Evolutionary conservation across 30 jellyfish, hydroid and myxozoan species (phyloP).

Genomic region (Cassiopea andromeda): DNA sequence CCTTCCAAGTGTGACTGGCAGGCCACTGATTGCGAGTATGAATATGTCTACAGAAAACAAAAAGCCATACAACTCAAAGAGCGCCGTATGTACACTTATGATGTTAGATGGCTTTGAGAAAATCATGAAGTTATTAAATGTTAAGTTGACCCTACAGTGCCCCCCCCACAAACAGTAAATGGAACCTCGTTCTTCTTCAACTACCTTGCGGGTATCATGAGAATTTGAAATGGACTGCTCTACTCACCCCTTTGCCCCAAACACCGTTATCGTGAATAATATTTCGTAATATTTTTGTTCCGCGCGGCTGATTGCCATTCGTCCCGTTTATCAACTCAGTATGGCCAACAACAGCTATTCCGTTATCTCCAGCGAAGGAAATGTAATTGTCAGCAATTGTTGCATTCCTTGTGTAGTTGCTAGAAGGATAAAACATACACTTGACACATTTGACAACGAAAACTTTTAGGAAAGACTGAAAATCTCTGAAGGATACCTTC

Average conservation of each 20-base stretch:
- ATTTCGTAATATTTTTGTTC: conserved; percentile 69
- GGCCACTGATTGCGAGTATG: conserved; percentile 85
- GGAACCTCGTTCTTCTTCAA: no score
- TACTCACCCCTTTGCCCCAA: conserved; percentile 96
- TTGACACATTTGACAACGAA: no score
- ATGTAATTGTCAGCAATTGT: conserved; percentile 80
- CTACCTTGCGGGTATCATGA: no score
- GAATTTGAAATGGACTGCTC: neutral
- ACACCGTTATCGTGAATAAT: conserved; percentile 85
- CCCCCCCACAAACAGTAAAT: no score
- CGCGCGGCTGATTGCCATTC: conserved; percentile 90
- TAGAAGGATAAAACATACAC: neutral
- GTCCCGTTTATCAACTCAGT: conserved; percentile 77
- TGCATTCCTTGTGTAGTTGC: conserved; percentile 80
- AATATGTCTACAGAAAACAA: conserved; percentile 72
- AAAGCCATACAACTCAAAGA: no score
- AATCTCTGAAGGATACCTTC: no score
- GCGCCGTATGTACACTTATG: no score
- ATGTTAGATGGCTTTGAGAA: no score
- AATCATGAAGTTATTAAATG: no score
- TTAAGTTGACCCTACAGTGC: no score
- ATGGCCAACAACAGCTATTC: conserved; percentile 95
- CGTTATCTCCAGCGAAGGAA: conserved; percentile 93
- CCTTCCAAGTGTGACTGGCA: conserved; percentile 85
- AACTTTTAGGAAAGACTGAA: no score